Evolutionary conservation across 2,888 invertebrate species (phyloP).

Genomic region (Tachina grossa): DNA sequence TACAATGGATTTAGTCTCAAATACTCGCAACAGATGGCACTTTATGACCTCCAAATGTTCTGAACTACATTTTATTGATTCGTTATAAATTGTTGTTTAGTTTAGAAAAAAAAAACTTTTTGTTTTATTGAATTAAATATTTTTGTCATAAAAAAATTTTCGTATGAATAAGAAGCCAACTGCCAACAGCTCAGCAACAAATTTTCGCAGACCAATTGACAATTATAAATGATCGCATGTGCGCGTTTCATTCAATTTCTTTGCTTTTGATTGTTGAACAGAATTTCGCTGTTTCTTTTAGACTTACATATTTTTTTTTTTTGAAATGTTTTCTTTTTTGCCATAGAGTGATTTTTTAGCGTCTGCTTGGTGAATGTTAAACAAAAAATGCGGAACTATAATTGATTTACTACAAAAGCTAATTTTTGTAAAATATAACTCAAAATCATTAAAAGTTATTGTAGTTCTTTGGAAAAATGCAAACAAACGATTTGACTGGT

Average conservation of each 20-base stretch:
- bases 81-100: not conserved
- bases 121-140: not conserved
- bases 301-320: not conserved
- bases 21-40: no score
- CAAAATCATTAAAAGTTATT: no score
- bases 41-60: no score
- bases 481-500: no score
- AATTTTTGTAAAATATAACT: no score
- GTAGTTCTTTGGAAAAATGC: no score
- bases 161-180: conserved; percentile 4
- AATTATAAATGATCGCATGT: conserved; percentile 66
- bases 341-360: not conserved
- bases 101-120: not conserved
- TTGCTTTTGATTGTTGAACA: conserved; percentile 2
- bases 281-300: conserved; percentile 2
- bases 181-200: conserved; percentile 3
- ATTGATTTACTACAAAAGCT: no score
- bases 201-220: conserved; percentile 60
- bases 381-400: no score
- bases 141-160: not conserved
- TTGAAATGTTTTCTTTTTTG: not conserved
- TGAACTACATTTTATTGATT: not conserved
- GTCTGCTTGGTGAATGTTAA: not conserved
- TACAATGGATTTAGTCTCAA: no score
- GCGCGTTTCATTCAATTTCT: conserved; percentile 61